phyloP scores from a whole-genome alignment of 2,888 invertebrate genomes.

The Zhengitettix transpicula region DNA sequence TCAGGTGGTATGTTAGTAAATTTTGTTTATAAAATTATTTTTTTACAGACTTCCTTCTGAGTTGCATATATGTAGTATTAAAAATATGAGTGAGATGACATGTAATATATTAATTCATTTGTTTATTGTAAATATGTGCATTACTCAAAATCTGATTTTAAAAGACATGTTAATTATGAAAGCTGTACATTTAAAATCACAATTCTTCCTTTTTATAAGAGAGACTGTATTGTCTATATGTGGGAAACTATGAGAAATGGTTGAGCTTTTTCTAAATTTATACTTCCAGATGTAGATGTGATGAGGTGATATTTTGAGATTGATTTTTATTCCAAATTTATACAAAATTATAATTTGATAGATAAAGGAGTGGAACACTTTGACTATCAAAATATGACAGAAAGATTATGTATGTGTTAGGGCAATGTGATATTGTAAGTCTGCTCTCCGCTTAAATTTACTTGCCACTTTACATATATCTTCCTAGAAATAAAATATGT shows the following conservation, averaged over 20 bases:
- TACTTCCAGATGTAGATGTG: not conserved
- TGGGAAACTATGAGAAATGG: conserved; percentile 1
- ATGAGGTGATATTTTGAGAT: not conserved
- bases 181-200: not conserved
- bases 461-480: not conserved
- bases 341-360: not conserved
- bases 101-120: not conserved
- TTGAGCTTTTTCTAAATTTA: conserved; percentile 1
- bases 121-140: not conserved
- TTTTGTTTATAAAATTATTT: not conserved
- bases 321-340: not conserved
- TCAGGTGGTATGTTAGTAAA: not conserved
- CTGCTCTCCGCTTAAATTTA: not conserved
- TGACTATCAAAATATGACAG: not conserved
- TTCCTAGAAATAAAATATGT: not conserved
- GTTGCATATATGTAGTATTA: not conserved
- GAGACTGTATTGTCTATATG: conserved; percentile 5
- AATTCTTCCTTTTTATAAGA: conserved; percentile 1
- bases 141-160: not conserved
- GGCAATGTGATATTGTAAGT: not conserved
- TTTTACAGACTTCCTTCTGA: not conserved
- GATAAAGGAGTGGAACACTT: conserved; percentile 11
- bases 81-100: not conserved
- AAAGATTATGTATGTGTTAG: too few relatives aligned
- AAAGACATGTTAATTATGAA: too few relatives aligned